Evolutionary conservation across 1,140 invertebrate species (phyloP).

Genomic region (Solen grandis): DNA sequence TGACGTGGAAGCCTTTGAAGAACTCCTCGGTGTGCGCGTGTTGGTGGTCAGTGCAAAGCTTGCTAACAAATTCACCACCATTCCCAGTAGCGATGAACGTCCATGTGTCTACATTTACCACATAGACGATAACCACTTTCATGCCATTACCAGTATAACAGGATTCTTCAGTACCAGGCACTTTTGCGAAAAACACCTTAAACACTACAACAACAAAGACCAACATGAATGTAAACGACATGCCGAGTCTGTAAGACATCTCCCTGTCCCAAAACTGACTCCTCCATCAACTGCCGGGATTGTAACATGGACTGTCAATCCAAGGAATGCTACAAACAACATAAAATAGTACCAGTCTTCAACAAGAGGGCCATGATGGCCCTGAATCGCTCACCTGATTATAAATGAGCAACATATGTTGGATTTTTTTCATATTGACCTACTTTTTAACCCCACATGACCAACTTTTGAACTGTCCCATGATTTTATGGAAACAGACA

Average conservation of each 20-base stretch:
- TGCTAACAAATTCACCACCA: constrained; percentile 12
- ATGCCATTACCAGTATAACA: no score
- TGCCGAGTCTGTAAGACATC: no score
- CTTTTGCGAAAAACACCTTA: constrained; percentile 14
- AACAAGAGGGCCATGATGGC: no score
- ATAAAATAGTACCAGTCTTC: not conserved
- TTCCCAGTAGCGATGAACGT: constrained; percentile 12
- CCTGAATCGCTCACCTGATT: no score
- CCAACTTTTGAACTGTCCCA: no score
- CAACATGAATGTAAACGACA: constrained; percentile 23
- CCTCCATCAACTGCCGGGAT: not conserved
- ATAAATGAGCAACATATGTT: no score
- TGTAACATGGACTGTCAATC: constrained; percentile 22
- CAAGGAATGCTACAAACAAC: not conserved
- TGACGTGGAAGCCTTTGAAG: constrained; percentile 17
- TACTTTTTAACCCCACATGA: no score
- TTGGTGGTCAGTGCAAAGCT: constrained; percentile 17
- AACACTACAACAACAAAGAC: constrained; percentile 21
- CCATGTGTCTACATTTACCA: no score
- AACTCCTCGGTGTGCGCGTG: constrained; percentile 14
- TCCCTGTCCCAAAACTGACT: not conserved
- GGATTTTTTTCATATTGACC: no score
- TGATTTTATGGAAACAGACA: no score
- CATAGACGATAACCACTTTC: no score
- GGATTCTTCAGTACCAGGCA: constrained; percentile 24